A percentile compares a stretch with the other conserved stretches of the same genome.
These are phyloP conservation scores for Nephrotoma flavescens DNA, from an alignment of 2,888 invertebrate species.

Conservation along the genomic window DNA sequence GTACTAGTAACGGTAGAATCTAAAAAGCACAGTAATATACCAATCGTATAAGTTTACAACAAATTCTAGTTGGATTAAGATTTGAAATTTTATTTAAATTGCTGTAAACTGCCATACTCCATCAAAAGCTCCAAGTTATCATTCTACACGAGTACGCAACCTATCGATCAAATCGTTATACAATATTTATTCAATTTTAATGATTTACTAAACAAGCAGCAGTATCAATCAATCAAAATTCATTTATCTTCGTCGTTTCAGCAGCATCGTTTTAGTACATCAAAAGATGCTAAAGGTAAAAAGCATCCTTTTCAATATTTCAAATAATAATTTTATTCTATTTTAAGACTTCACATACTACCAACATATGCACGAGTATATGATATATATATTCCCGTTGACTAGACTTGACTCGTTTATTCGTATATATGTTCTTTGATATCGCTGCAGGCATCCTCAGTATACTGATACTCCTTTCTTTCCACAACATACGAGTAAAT, in stretches of 20 bases:
- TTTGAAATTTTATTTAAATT: no score
- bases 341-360: not conserved
- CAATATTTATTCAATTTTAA: not conserved
- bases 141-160: no score
- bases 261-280: not conserved
- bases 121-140: no score
- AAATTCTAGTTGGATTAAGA: no score
- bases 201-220: not conserved
- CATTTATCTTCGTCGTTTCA: not conserved
- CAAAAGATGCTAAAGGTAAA: not conserved
- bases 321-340: not conserved
- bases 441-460: not conserved
- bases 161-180: no score
- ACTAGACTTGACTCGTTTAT: not conserved
- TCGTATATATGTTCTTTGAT: not conserved
- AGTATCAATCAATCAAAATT: not conserved
- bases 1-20: no score
- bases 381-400: not conserved
- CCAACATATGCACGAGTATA: not conserved
- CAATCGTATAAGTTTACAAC: no score
- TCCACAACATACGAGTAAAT: not conserved
- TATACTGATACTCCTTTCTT: not conserved
- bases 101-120: no score
- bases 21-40: no score
- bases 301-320: not conserved